A percentile compares a stretch with the other conserved stretches of the same genome.
Conservation (phyloP, 2,113 vertebrate genomes). For the Canis aureus region DNA sequence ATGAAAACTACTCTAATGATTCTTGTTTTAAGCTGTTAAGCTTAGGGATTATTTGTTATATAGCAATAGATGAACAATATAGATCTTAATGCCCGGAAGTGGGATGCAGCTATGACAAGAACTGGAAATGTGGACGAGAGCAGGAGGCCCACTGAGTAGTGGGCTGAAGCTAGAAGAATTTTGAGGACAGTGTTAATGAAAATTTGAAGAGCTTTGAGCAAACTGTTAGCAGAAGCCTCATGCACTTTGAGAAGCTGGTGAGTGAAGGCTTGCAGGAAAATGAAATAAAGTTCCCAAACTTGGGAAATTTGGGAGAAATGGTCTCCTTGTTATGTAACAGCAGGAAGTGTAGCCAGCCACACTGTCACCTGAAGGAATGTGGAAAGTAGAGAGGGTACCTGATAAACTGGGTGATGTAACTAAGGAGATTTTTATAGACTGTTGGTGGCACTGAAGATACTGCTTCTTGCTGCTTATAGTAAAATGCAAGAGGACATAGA, state of each 20-base stretch:
- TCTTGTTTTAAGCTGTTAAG: not conserved
- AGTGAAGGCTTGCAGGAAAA: not conserved
- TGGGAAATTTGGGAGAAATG: not conserved
- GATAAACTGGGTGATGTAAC: not conserved
- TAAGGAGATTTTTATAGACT: not conserved
- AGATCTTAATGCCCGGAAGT: not conserved
- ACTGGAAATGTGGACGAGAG: not conserved
- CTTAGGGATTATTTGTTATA: not conserved
- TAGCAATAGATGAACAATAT: not conserved
- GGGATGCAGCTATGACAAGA: not conserved
- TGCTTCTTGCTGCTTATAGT: not conserved
- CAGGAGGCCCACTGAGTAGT: not conserved
- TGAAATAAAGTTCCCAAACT: not conserved
- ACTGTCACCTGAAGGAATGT: not conserved
- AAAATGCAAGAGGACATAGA: not conserved
- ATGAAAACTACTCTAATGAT: not conserved
- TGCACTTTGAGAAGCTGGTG: not conserved
- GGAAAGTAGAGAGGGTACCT: not conserved
- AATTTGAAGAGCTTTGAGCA: not conserved
- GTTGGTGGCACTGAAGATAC: not conserved
- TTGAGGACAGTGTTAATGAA: not conserved
- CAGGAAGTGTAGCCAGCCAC: not conserved
- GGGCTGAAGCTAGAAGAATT: not conserved
- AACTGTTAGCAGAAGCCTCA: not conserved
- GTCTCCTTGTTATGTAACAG: not conserved